Conservation (phyloP, 2,113 vertebrate genomes). For the Diphyllodes magnificus region DNA sequence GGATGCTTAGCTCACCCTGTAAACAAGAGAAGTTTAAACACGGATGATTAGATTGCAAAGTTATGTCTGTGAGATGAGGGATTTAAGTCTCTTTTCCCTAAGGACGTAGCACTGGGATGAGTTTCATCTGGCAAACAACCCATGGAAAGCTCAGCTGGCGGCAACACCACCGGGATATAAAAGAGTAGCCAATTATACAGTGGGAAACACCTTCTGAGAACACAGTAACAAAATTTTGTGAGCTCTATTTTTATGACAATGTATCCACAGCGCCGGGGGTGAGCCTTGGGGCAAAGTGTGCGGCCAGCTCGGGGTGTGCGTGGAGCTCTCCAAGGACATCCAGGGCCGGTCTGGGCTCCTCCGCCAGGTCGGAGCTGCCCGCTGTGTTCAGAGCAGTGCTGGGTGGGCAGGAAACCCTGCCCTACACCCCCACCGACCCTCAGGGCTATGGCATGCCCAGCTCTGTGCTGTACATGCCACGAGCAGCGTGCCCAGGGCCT, state of each 20-base stretch:
- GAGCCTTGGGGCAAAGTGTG: fast-evolving
- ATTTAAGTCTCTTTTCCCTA: neutral
- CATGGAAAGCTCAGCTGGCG: fast-evolving
- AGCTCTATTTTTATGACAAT: neutral
- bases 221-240: neutral
- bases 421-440: fast-evolving
- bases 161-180: neutral
- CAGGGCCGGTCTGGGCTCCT: fast-evolving
- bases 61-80: neutral
- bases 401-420: fast-evolving
- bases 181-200: neutral
- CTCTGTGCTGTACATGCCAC: fast-evolving
- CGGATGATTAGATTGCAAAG: neutral
- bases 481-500: fast-evolving
- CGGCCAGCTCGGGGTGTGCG: fast-evolving
- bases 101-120: fast-evolving
- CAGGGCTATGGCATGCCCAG: fast-evolving
- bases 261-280: neutral
- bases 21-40: slow-evolving; percentile 12
- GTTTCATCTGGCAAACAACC: neutral
- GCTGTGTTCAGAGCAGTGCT: fast-evolving
- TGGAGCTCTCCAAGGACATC: fast-evolving
- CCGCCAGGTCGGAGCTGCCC: neutral
- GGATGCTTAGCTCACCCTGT: neutral
- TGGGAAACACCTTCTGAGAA: neutral